Percentiles rank a stretch among this genome's conserved stretches.
These are phyloP conservation scores for Lacanobia oleracea DNA, from an alignment of 2,888 invertebrate genomes.

Conservation along the genomic window DNA sequence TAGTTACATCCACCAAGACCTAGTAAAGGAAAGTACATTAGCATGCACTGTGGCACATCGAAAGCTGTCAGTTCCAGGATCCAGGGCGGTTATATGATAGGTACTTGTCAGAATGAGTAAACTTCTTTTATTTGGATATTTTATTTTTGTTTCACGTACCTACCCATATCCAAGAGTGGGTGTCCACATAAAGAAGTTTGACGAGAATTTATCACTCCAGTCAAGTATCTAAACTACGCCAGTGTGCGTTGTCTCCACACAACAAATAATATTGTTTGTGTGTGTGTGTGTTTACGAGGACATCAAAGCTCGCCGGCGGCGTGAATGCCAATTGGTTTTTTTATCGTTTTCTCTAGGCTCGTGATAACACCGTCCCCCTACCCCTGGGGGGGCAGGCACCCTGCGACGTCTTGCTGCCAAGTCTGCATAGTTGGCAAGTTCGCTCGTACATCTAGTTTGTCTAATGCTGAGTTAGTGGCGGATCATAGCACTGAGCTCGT, in stretches of 20 bases:
- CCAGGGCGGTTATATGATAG: neutral
- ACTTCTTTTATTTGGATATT: neutral
- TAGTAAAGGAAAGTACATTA: too few species aligned
- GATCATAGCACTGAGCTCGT: conserved; percentile 14
- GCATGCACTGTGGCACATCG: neutral
- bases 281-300: conserved; percentile 72
- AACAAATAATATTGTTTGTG: conserved; percentile 35
- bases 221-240: conserved; percentile 16
- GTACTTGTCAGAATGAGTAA: neutral
- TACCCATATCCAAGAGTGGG: neutral
- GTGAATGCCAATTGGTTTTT: conserved; percentile 85
- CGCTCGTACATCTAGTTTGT: conserved; percentile 44
- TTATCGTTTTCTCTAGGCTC: conserved; percentile 82
- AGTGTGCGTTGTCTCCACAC: conserved; percentile 35
- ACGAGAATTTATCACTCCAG: conserved; percentile 48
- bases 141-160: neutral
- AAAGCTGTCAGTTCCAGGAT: neutral
- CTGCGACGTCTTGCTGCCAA: conserved; percentile 50
- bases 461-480: conserved; percentile 43
- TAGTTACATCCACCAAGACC: too few species aligned
- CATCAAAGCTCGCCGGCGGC: conserved; percentile 79
- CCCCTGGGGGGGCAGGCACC: conserved; percentile 20
- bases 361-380: conserved; percentile 64
- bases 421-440: conserved; percentile 53
- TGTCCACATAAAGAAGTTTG: conserved; percentile 41